Conservation (phyloP, 2,113 vertebrate species). For the Pollachius pollachius region DNA sequence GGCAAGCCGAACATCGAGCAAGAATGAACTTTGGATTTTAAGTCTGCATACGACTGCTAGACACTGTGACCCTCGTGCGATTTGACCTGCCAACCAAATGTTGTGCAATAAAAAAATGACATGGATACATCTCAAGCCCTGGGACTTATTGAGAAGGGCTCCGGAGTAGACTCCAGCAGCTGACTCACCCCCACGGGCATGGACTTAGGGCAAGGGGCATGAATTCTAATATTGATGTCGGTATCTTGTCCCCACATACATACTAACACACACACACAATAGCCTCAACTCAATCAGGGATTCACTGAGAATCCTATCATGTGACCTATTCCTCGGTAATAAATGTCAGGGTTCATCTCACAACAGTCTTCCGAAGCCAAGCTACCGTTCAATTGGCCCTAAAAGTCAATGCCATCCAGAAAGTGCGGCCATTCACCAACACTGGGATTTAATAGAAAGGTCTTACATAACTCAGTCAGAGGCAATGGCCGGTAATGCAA, state of each 20-base stretch:
- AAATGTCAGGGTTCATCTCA: constrained; percentile 57
- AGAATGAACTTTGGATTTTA: too few species aligned
- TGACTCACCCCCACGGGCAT: background rate
- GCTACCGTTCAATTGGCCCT: constrained; percentile 48
- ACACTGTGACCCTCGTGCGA: too few species aligned
- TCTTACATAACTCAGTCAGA: constrained; percentile 45
- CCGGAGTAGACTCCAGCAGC: background rate
- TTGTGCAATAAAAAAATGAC: background rate
- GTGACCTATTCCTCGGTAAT: constrained; percentile 41
- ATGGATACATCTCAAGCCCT: background rate
- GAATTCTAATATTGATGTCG: constrained; percentile 18
- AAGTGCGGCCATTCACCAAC: constrained; percentile 44
- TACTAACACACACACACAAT: background rate
- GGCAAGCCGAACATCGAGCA: too few species aligned
- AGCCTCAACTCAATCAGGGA: constrained; percentile 10
- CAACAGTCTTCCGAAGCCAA: constrained; percentile 32
- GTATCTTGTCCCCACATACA: background rate
- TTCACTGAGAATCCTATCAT: constrained; percentile 18
- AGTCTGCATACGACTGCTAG: too few species aligned
- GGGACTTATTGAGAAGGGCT: background rate
- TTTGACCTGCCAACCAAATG: too few species aligned
- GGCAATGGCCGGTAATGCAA: constrained; percentile 46
- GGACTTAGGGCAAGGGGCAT: constrained; percentile 9
- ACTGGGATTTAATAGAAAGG: constrained; percentile 33
- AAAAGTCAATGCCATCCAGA: constrained; percentile 39